phyloP scores from a whole-genome alignment of 92 coral and sea anemone species.

The Nematostella vectensis region DNA sequence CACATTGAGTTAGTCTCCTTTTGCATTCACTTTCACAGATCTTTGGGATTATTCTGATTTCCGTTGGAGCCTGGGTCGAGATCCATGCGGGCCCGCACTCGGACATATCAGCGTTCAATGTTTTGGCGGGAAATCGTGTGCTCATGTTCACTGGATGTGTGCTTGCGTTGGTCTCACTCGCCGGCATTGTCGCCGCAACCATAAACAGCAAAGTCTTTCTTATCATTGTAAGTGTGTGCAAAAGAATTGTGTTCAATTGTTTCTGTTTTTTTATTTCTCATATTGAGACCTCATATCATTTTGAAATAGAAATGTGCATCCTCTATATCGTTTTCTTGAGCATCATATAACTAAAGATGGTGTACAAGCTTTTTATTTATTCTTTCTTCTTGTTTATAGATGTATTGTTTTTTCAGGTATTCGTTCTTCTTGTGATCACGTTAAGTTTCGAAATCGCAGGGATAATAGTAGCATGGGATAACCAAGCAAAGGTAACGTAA shows the following conservation, averaged over 20 bases:
- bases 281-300: background rate
- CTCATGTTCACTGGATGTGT: background rate
- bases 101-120: background rate
- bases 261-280: background rate
- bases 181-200: background rate
- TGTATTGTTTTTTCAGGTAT: constrained; percentile 32
- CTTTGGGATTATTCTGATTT: background rate
- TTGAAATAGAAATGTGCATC: background rate
- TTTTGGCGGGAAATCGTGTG: constrained; percentile 1
- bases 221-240: constrained; percentile 2
- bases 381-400: too few species aligned
- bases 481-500: constrained; percentile 41
- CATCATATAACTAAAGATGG: too few species aligned
- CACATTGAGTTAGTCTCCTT: too few species aligned
- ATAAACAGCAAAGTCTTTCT: background rate
- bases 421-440: constrained; percentile 36
- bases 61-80: constrained; percentile 2
- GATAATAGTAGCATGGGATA: constrained; percentile 34
- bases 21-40: background rate
- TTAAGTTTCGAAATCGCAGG: constrained; percentile 47
- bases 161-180: background rate
- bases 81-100: background rate
- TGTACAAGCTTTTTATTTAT: too few species aligned
- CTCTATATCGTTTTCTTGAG: background rate
- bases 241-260: too few species aligned